A percentile compares a stretch with the other conserved stretches of the same genome.
Evolutionary conservation across 2,888 invertebrate species (phyloP).

Genomic region (Dasypolia templi): DNA sequence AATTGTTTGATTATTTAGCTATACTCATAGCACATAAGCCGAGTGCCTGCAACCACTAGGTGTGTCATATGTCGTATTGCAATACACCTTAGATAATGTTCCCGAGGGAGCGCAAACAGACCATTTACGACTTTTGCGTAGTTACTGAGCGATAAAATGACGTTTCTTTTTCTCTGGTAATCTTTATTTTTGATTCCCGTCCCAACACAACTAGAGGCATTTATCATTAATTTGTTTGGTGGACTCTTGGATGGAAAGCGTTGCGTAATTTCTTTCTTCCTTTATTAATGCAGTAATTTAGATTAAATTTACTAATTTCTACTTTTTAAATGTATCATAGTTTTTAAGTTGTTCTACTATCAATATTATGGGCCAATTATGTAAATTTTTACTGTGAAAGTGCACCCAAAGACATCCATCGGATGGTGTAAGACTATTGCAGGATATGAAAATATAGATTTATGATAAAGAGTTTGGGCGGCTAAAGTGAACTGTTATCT

Average conservation of each 20-base stretch:
- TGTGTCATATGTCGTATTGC: slow-evolving; percentile 10
- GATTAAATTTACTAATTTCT: too few relatives aligned
- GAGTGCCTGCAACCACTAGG: not conserved
- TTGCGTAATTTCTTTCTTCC: not conserved
- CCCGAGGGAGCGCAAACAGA: slow-evolving; percentile 55
- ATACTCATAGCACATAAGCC: not conserved
- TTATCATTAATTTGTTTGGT: not conserved
- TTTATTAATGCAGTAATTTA: not conserved
- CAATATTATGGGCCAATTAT: too few relatives aligned
- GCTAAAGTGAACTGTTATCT: too few relatives aligned
- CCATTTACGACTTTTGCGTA: slow-evolving; percentile 55
- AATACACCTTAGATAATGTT: slow-evolving; percentile 49
- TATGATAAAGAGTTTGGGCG: too few relatives aligned
- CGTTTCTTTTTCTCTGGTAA: slow-evolving; percentile 8
- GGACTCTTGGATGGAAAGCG: not conserved
- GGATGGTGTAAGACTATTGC: too few relatives aligned
- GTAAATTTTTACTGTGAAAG: too few relatives aligned
- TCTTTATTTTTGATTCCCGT: not conserved
- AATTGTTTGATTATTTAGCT: not conserved
- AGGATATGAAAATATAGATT: too few relatives aligned
- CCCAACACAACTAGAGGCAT: not conserved
- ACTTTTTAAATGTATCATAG: too few relatives aligned
- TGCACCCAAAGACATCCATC: too few relatives aligned
- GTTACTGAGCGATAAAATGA: slow-evolving; percentile 50
- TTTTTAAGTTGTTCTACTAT: too few relatives aligned